Evolutionary conservation across 2,888 invertebrate genomes (phyloP), one percentile per base, ranked within the genome.

Genomic region (Drosophila eohydei): DNA sequence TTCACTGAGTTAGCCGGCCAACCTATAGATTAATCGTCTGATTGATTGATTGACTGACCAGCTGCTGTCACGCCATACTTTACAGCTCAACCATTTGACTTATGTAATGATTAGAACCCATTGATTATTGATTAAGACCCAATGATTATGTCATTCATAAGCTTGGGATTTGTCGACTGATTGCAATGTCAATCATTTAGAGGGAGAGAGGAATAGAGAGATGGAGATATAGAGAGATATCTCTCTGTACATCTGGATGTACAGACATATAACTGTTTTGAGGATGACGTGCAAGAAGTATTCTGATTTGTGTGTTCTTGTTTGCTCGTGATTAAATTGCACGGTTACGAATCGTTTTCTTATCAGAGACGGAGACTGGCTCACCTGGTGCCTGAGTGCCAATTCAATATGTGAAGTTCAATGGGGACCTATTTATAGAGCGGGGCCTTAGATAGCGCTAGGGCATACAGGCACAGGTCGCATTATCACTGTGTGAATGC

Each of bases 311-410:
- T 11, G 30, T 36, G 21, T 1, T n/a, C 43, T 46, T 57, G 32
- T 56, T 75, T 56, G 61, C 76, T 76, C 78, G 78, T 76, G 76
- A 76, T 76, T 77, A 69, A 77, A 77, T 75, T 71, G 67, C 58
- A 65, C 71, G 40, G 61, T 64, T 58, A 60, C 60, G 51, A 43
- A 56, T 61, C 36, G 59, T 14, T 66, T 72, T 57, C 40, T 76
- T 77, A 76, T 77, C 69, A 58, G 44, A n/a, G 40, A 21, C 28
- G 9, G 36, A 12, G 40, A 36, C n/a, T 9, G 32, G 48, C 16
- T 74, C 56, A 76, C 65, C 76, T 64, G 72, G 48, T 72, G 43
- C 50, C 62, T 51, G 41, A 75, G 71, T 75, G 65, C 64, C 70
- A 76, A 69, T 76, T 67, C 52, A 57, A 57, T 54, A 30, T 61